These are phyloP conservation scores for Chascanopsetta lugubris DNA, from an alignment of 2,113 vertebrate species.

Conservation along the genomic window DNA sequence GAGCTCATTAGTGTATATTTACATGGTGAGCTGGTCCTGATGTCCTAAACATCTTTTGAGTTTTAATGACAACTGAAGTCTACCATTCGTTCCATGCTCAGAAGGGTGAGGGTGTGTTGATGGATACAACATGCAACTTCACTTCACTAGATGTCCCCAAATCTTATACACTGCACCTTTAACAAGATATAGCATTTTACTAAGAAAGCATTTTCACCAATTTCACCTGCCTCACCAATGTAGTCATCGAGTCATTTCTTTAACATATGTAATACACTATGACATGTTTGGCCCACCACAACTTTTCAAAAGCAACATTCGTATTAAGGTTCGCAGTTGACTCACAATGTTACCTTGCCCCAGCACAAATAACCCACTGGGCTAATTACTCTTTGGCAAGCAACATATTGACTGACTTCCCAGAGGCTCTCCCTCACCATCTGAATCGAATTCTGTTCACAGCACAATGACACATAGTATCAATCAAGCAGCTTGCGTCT, in stretches of 20 bases:
- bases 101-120: too few species aligned
- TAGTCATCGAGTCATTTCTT: too few species aligned
- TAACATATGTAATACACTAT: background rate
- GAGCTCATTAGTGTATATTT: too few species aligned
- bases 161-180: too few species aligned
- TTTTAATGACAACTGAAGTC: too few species aligned
- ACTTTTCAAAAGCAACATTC: constrained; percentile 28
- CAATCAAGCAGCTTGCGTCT: constrained; percentile 65
- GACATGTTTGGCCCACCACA: constrained; percentile 27
- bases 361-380: constrained; percentile 42
- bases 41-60: too few species aligned
- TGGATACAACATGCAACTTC: too few species aligned
- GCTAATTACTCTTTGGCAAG: constrained; percentile 71
- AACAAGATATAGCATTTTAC: background rate
- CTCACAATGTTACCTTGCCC: constrained; percentile 52
- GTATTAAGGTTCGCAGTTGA: constrained; percentile 46
- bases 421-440: constrained; percentile 58
- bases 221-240: too few species aligned
- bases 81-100: too few species aligned
- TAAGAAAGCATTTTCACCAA: background rate
- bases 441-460: constrained; percentile 71
- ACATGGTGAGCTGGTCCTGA: too few species aligned
- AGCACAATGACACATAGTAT: constrained; percentile 70
- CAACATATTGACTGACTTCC: constrained; percentile 69
- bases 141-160: too few species aligned